Evolutionary conservation across 2,113 vertebrate genomes (phyloP), one percentile per base, ranked within the genome.

Genomic region (Scytalopus superciliaris): DNA sequence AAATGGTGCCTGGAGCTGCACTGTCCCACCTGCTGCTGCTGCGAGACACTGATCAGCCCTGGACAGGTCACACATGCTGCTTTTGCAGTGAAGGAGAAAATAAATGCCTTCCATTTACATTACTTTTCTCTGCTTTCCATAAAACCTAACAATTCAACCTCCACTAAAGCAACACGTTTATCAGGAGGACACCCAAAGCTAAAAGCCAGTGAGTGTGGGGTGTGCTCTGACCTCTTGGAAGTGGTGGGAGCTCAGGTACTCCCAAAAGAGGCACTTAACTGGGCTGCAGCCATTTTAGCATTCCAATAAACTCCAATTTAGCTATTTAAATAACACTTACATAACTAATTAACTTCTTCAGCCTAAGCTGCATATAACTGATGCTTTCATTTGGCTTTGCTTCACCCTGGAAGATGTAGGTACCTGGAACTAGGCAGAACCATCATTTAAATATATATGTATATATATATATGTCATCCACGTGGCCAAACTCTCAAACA

Each of bases 1-100:
- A 96, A 94, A 91, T 6, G 31, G 12, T 88, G 88, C 89, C 94
- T 87, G 70, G 31, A 90, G 75, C 79, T 82, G 49, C 53, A 4
- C 70, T 76, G 66, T 87, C 85, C 72, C 86, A 95, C 90, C 74
- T 92, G 85, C 79, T 83, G 22, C 3, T 47, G 47, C 47, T 50
- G 74, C 1, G 1, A 75, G 66, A 23, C 35, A 13, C 62, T 44
- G 10, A 86, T 80, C 50, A 83, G 49, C 70, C 28, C 53, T 35
- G 39, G 7, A 62, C 39, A 7, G 0, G 5, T 3, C 90, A 56
- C 69, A 37, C 27, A 1, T 14, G 45, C 53, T 78, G 72, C 16
- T 7, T 89, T 77, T 44, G 73, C 60, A 69, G 67, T 40, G 17
- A 67, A 69, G 10, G 19, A 2, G 55, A 67, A 88, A 31, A 25